Evolutionary conservation across 2,113 vertebrate species (phyloP), one percentile per base, ranked within the genome.

Genomic region (Marmota flaviventris): DNA sequence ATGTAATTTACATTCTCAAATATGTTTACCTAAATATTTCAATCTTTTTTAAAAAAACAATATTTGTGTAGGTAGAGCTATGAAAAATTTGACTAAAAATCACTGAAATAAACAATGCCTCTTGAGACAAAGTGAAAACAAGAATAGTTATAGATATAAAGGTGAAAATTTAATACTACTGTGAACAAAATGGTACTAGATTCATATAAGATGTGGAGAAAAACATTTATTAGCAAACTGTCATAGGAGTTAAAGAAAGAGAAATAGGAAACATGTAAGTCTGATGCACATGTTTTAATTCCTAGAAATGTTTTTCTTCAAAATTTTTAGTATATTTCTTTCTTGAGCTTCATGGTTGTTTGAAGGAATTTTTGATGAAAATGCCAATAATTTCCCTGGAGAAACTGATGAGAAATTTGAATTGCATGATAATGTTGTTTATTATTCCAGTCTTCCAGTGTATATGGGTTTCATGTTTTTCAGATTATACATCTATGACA

Each of bases 261-360:
- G 14, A 93, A 94, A 77, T 65, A 65, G 1, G 12, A 22, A 70
- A 48, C 14, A 76, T 25, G 25, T 45, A 73, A 87, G 27, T 75
- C 7, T n/a, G 5, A 93, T 58, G 42, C 70, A 67, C 72, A 13
- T 82, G 16, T 89, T 90, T 90, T 93, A 91, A 83, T 72, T 91
- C 37, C 45, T 69, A 2, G 16, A 85, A 63, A 14, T 9, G 63
- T 22, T 77, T 85, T 75, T 93, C 8, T 48, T 70, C 16, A 56
- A 1, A 86, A 56, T 45, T 76, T 86, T 82, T 70, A 93, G 29
- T 58, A 65, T 18, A 75, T 67, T 2, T 0, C 5, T 45, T 79
- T 86, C 42, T 51, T 25, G 63, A n/a, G 0, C 17, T 79, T 89
- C 39, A 32, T 67, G 20, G 3, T 89, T 95, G 61, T 92, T 42